Percentiles rank a stretch among this genome's conserved stretches.
Evolutionary conservation across 2,888 invertebrate genomes (phyloP).

Genomic region (Drosophila multiciliata): DNA sequence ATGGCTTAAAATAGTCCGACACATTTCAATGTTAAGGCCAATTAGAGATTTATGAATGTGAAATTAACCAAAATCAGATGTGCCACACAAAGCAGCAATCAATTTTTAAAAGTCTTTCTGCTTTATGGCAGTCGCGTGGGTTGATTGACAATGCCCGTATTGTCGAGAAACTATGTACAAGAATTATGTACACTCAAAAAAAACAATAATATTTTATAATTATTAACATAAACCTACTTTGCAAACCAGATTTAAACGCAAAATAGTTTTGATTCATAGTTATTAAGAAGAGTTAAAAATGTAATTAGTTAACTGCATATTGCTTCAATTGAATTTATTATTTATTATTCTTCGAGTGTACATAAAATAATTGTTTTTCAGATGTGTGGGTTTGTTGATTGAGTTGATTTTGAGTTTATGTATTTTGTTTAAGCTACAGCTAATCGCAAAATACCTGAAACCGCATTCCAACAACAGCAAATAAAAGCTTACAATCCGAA

Average conservation of each 20-base stretch:
- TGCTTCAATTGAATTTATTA: background rate
- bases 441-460: slow-evolving; percentile 16
- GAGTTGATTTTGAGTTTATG: slow-evolving; percentile 16
- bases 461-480: background rate
- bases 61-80: slow-evolving; percentile 27
- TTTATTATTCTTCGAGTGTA: background rate
- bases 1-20: slow-evolving; percentile 38
- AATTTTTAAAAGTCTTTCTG: slow-evolving; percentile 50
- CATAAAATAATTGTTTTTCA: slow-evolving; percentile 12
- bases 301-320: background rate
- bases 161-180: slow-evolving; percentile 14
- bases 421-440: slow-evolving; percentile 9
- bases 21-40: slow-evolving; percentile 65
- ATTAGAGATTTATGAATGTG: slow-evolving; percentile 33
- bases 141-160: slow-evolving; percentile 16
- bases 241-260: background rate
- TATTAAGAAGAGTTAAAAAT: background rate
- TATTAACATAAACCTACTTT: background rate
- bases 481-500: background rate
- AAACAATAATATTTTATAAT: background rate
- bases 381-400: slow-evolving; percentile 51
- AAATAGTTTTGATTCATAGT: background rate
- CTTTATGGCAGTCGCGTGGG: slow-evolving; percentile 54
- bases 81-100: slow-evolving; percentile 30
- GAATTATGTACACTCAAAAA: background rate